Evolutionary conservation across 1,140 invertebrate species (phyloP).

Genomic region (Cydia pomonella): DNA sequence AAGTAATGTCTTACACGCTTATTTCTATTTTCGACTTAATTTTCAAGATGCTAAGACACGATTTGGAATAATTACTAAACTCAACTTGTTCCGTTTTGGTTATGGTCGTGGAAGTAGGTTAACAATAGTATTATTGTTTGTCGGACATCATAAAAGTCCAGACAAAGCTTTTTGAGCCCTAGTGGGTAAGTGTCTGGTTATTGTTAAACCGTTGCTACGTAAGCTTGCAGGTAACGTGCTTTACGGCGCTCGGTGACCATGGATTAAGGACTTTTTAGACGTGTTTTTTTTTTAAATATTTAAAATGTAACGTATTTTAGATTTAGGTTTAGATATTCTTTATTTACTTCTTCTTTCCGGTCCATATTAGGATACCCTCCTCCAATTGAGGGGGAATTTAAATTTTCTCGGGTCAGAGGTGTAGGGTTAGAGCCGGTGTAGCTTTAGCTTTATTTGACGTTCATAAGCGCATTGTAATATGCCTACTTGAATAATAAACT

Average conservation of each 20-base stretch:
- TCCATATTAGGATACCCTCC: too few species aligned
- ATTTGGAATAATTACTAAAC: not conserved
- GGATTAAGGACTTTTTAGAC: not conserved
- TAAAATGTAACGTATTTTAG: too few species aligned
- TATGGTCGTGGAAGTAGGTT: not conserved
- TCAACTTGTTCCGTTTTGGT: not conserved
- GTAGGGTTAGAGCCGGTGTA: too few species aligned
- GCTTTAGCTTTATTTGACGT: too few species aligned
- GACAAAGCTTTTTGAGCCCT: conserved; percentile 17
- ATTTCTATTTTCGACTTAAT: not conserved
- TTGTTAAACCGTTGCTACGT: conserved; percentile 9
- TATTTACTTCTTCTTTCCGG: too few species aligned
- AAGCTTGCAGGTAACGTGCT: conserved; percentile 24
- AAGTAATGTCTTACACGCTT: not conserved
- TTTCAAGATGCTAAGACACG: not conserved
- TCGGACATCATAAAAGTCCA: conserved; percentile 24
- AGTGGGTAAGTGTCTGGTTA: conserved; percentile 19
- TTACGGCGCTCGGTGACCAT: not conserved
- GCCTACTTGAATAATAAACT: too few species aligned
- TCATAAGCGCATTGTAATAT: too few species aligned
- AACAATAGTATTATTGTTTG: conserved; percentile 20
- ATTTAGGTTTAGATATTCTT: too few species aligned
- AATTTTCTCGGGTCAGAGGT: too few species aligned
- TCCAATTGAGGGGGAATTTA: too few species aligned
- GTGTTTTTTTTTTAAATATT: not conserved